Base-by-base conservation (phyloP, 2,113 vertebrate genomes). In the Cathartes aura region DNA sequence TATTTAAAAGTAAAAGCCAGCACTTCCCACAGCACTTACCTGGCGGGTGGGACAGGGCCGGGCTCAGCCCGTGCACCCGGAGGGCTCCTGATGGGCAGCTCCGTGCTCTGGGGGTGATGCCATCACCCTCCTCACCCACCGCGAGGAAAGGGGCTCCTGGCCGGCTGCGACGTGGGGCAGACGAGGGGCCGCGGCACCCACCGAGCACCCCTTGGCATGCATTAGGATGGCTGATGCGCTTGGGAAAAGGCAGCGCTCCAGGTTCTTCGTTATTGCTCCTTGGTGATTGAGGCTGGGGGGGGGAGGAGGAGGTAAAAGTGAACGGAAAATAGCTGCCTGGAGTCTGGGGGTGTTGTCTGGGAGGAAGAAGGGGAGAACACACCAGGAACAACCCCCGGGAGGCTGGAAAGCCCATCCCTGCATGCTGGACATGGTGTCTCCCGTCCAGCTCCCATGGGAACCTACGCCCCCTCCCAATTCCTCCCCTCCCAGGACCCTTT, bases 381-480 rank as follows among this genome's bases (percentile, higher is more conserved):
- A 8, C 22, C 64, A 66, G n/a, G 9, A 59, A 34, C 0, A 1
- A 78, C 22, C 27, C 55, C 34, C 1, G 3, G 30, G 45, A 43
- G 27, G 40, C 58, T 87, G 75, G 53, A 42, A 58, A 70, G 40
- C 12, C 30, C 45, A 29, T 0, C 22, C 12, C 48, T 32, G 19
- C 8, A 2, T 7, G 34, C 34, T 15, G 52, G 24, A 52, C 22
- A 6, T 1, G 3, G 1, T 9, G 29, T 4, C 17, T 58, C 29
- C 68, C 2, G 0, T 15, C 18, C 62, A 56, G 17, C 36, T 73
- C 87, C 75, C 56, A 12, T 1, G 13, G 66, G 45, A 79, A 55
- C 16, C 4, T 4, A 3, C 2, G 0, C 2, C n/a, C 32, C 29
- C 34, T 52, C 50, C 50, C 68, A 55, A 3, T 6, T 59, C 55